These are phyloP conservation scores for Ectemnius lituratus DNA, from an alignment of 2,888 invertebrate genomes.

Conservation along the genomic window DNA sequence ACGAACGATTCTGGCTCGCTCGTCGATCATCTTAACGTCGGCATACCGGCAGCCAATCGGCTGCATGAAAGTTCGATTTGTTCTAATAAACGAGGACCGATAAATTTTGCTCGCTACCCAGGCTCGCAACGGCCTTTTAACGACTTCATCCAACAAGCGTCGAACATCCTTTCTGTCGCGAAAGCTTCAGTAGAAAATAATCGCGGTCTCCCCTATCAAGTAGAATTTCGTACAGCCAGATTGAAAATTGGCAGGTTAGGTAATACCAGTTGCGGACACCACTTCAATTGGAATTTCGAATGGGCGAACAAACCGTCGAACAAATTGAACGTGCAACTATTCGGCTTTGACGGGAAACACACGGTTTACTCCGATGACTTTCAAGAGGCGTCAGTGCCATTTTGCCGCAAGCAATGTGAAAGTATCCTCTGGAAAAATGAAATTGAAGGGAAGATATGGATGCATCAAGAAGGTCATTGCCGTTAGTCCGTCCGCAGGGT, in stretches of 20 bases:
- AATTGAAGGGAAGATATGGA: background rate
- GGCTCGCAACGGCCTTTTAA: constrained; percentile 22
- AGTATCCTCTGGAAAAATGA: background rate
- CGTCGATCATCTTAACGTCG: constrained; percentile 26
- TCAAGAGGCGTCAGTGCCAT: background rate
- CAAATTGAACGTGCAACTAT: background rate
- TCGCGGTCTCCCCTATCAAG: background rate
- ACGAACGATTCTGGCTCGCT: background rate
- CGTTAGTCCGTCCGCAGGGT: too few species aligned
- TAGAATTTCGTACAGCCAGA: too few species aligned
- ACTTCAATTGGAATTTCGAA: background rate
- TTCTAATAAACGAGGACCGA: constrained; percentile 41
- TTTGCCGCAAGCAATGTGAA: background rate
- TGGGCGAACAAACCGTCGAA: background rate
- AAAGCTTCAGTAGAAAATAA: background rate
- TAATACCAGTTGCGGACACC: background rate
- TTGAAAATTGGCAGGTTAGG: background rate
- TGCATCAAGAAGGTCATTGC: background rate
- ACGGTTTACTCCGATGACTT: too few species aligned
- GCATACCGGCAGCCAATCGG: constrained; percentile 30
- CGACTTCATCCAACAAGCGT: constrained; percentile 28
- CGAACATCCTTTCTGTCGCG: background rate
- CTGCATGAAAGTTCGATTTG: constrained; percentile 42
- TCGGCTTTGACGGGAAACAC: too few species aligned
- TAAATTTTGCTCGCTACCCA: constrained; percentile 30